A percentile compares a stretch with the other conserved stretches of the same genome.
Evolutionary conservation across 1,140 invertebrate species (phyloP).

Genomic region (Leptopilina clavipes): DNA sequence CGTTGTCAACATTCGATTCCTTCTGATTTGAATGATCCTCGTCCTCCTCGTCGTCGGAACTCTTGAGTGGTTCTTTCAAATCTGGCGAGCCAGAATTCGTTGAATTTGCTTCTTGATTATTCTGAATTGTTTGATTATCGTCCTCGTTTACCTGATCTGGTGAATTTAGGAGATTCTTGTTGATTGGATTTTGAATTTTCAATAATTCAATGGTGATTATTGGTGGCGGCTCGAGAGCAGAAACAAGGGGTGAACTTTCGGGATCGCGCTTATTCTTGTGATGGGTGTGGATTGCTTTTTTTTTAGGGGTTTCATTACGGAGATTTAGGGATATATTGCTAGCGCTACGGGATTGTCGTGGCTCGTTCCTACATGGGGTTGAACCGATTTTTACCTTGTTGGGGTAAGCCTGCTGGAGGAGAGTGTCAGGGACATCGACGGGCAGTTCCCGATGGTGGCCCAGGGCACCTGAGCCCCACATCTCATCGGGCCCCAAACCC

Average conservation of each 20-base stretch:
- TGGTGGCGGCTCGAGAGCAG: constrained; percentile 67
- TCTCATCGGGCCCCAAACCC: constrained; percentile 70
- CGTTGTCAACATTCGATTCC: constrained; percentile 67
- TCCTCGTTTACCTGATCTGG: constrained; percentile 36
- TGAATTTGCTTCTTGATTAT: constrained; percentile 39
- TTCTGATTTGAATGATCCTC: constrained; percentile 56
- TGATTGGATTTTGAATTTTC: constrained; percentile 61
- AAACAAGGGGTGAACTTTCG: constrained; percentile 51
- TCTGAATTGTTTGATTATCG: constrained; percentile 35
- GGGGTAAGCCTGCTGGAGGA: constrained; percentile 93
- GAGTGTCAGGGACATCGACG: constrained; percentile 97
- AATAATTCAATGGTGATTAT: constrained; percentile 70
- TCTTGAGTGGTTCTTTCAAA: constrained; percentile 54
- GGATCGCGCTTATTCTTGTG: constrained; percentile 49
- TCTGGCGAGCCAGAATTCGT: constrained; percentile 43
- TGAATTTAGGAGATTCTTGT: constrained; percentile 10
- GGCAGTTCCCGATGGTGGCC: constrained; percentile 96
- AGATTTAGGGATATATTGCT: constrained; percentile 71
- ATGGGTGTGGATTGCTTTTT: constrained; percentile 46
- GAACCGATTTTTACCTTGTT: constrained; percentile 82
- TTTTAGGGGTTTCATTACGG: constrained; percentile 53
- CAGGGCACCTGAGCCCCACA: constrained; percentile 74
- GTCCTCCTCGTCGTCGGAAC: constrained; percentile 50
- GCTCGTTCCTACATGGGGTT: constrained; percentile 59
- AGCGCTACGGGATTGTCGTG: constrained; percentile 66